phyloP scores from a whole-genome alignment of 2,797 vertebrate species.

The Propithecus perrieri region DNA sequence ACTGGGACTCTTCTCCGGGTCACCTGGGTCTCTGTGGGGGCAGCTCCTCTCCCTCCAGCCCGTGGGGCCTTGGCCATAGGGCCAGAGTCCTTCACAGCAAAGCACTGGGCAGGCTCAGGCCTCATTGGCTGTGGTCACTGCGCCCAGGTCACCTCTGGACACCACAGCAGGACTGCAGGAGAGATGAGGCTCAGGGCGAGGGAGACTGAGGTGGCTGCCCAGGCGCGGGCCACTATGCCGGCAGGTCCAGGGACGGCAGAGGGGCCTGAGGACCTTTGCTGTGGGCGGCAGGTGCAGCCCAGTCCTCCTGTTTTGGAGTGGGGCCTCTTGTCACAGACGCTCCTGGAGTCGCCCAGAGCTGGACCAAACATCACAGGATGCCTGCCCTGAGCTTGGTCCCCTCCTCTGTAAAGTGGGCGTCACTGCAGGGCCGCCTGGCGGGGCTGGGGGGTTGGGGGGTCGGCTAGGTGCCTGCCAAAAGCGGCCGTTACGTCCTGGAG shows the following conservation, averaged over 20 bases:
- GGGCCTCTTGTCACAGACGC: neutral
- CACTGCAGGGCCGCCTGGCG: fast-evolving
- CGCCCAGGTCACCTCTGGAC: neutral
- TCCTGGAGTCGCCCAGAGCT: neutral
- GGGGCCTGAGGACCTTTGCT: neutral
- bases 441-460: neutral
- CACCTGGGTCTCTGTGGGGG: too few relatives aligned
- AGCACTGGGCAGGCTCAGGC: neutral
- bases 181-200: neutral
- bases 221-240: neutral
- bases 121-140: neutral
- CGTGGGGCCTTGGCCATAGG: fast-evolving
- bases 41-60: neutral
- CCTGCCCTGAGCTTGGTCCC: neutral
- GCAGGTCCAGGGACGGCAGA: neutral
- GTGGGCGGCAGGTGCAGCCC: fast-evolving
- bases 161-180: neutral
- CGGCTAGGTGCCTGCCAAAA: neutral
- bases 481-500: fast-evolving
- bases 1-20: neutral
- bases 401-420: neutral
- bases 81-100: neutral
- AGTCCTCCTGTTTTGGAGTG: neutral
- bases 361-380: neutral
- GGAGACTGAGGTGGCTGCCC: neutral